Evolutionary conservation across 2,888 invertebrate genomes (phyloP).

Genomic region (Alloscopus bannaensis): DNA sequence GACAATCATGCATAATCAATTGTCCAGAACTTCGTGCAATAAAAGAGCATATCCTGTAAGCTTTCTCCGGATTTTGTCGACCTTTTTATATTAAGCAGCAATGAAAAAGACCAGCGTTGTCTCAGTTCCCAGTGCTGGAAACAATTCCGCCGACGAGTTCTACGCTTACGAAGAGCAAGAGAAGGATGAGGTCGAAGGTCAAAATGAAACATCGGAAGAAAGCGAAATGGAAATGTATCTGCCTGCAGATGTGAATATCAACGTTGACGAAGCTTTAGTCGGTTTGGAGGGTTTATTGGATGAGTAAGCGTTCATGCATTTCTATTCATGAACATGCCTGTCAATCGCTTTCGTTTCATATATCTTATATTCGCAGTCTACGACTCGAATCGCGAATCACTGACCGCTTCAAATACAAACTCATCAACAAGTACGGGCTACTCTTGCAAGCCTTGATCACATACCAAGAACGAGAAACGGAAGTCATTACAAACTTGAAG

Average conservation of each 20-base stretch:
- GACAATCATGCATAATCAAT: too few species aligned
- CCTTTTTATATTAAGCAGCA: too few species aligned
- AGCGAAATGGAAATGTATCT: constrained; percentile 45
- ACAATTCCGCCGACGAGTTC: constrained; percentile 39
- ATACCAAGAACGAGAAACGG: constrained; percentile 70
- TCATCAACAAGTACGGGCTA: constrained; percentile 67
- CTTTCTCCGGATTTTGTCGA: too few species aligned
- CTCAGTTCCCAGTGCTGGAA: not conserved
- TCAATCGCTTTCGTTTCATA: not conserved
- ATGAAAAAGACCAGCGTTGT: too few species aligned
- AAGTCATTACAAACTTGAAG: constrained; percentile 64
- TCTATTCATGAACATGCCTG: not conserved
- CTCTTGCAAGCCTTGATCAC: constrained; percentile 69
- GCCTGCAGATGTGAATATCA: constrained; percentile 66
- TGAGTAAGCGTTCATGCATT: constrained; percentile 47
- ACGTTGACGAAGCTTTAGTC: constrained; percentile 61
- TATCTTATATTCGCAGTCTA: constrained; percentile 32
- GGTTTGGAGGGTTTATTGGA: constrained; percentile 65
- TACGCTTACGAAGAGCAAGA: constrained; percentile 39
- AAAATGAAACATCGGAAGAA: constrained; percentile 38
- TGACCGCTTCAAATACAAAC: constrained; percentile 62
- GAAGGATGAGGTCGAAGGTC: not conserved
- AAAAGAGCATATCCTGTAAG: too few species aligned
- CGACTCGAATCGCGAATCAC: constrained; percentile 67
- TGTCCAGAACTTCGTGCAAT: too few species aligned